phyloP scores from a whole-genome alignment of 2,888 invertebrate species.

The Nebria brevicollis region DNA sequence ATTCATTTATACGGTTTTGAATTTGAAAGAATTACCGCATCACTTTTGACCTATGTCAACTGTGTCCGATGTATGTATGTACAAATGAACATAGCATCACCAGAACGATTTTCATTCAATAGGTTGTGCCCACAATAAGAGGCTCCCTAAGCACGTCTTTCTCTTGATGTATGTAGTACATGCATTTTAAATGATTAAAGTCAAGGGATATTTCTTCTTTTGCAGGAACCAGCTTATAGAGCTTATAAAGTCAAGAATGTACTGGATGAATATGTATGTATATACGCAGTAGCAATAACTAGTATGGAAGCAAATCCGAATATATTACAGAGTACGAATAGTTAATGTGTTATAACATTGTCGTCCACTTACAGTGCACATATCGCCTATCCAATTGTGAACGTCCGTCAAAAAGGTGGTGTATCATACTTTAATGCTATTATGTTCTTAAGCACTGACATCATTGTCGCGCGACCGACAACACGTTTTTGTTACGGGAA shows the following conservation, averaged over 20 bases:
- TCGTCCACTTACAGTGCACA: conserved; percentile 58
- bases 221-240: no score
- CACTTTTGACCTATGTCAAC: conserved; percentile 15
- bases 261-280: not conserved
- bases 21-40: conserved; percentile 7
- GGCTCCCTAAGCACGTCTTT: no score
- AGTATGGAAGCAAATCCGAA: not conserved
- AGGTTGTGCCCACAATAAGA: not conserved
- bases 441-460: conserved; percentile 52
- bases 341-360: conserved; percentile 50
- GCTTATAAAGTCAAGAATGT: no score
- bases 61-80: not conserved
- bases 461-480: conserved; percentile 10
- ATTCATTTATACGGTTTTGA: conserved; percentile 4
- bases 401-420: conserved; percentile 55
- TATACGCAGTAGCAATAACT: not conserved
- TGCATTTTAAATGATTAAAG: not conserved
- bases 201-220: no score
- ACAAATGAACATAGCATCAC: not conserved
- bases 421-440: conserved; percentile 57
- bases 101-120: not conserved
- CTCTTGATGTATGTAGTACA: not conserved
- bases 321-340: not conserved
- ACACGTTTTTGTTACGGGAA: not conserved
- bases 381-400: conserved; percentile 57